A percentile compares a stretch with the other conserved stretches of the same genome.
These are phyloP conservation scores for Drosophila rufa DNA, from an alignment of 1,140 invertebrate species.

Conservation along the genomic window DNA sequence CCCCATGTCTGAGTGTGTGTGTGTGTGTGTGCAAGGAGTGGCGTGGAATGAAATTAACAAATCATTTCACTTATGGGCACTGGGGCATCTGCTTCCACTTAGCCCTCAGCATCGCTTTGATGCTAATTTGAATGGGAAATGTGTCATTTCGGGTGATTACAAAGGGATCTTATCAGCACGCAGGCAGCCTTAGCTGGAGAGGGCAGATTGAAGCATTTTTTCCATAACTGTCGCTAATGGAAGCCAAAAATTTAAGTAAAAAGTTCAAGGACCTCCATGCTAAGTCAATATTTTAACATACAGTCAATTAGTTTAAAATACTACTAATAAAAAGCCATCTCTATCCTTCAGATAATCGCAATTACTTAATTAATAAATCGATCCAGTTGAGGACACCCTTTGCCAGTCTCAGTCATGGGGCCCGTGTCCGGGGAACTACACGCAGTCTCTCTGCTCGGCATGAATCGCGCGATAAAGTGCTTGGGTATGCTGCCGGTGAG, in stretches of 20 bases:
- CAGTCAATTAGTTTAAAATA: neutral
- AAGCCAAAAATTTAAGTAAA: neutral
- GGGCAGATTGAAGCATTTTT: conserved; percentile 15
- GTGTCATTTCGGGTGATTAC: conserved; percentile 74
- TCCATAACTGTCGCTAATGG: neutral
- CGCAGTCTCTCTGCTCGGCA: conserved; percentile 33
- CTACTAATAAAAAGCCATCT: too few relatives aligned
- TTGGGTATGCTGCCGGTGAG: conserved; percentile 38
- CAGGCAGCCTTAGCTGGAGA: conserved; percentile 29
- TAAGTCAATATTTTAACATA: neutral
- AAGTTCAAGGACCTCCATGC: too few relatives aligned
- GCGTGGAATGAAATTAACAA: conserved; percentile 77
- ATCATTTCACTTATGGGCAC: conserved; percentile 63
- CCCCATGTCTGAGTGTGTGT: conserved; percentile 24
- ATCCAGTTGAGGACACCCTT: too few relatives aligned
- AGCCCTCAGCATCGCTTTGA: conserved; percentile 67
- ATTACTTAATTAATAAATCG: conserved; percentile 35
- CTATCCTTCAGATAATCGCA: conserved; percentile 6
- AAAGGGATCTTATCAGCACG: conserved; percentile 62
- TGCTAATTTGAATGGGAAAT: conserved; percentile 81
- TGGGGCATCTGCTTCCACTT: conserved; percentile 55
- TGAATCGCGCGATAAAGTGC: conserved; percentile 46
- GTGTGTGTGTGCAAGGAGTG: conserved; percentile 16
- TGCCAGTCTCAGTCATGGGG: conserved; percentile 47
- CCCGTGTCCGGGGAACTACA: conserved; percentile 46